Evolutionary conservation across 2,888 invertebrate species (phyloP).

Genomic region (Agapetus fuscipes): DNA sequence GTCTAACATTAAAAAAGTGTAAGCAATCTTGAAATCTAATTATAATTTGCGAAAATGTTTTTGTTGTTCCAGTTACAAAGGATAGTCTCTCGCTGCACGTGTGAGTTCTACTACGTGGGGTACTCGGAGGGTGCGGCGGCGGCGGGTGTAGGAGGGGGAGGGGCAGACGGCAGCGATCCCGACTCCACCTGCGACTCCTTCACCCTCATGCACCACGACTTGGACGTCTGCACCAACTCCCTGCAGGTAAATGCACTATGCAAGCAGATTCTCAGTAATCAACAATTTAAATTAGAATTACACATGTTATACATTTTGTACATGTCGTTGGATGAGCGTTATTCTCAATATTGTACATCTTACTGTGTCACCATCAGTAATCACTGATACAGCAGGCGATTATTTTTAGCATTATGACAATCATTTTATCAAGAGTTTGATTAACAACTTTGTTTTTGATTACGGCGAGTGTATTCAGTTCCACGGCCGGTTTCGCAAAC

Average conservation of each 20-base stretch:
- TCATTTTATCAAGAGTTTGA: too few relatives aligned
- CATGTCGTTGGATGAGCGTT: too few relatives aligned
- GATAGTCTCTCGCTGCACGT: constrained; percentile 94
- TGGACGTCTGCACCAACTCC: constrained; percentile 96
- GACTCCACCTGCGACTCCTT: constrained; percentile 93
- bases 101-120: constrained; percentile 95
- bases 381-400: too few relatives aligned
- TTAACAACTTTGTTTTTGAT: too few relatives aligned
- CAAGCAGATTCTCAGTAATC: constrained; percentile 1
- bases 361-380: too few relatives aligned
- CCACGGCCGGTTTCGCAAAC: too few relatives aligned
- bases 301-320: too few relatives aligned
- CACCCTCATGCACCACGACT: constrained; percentile 95
- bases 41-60: not conserved
- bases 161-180: constrained; percentile 66
- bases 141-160: constrained; percentile 36
- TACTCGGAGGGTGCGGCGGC: constrained; percentile 78
- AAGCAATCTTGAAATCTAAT: too few relatives aligned
- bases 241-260: constrained; percentile 49
- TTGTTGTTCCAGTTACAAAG: constrained; percentile 68
- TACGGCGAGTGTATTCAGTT: too few relatives aligned
- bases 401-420: too few relatives aligned
- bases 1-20: too few relatives aligned
- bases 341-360: too few relatives aligned
- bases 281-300: constrained; percentile 18